A percentile compares a stretch with the other conserved stretches of the same genome.
phyloP scores from a whole-genome alignment of 2,888 invertebrate genomes.

The Athalia rosae region DNA sequence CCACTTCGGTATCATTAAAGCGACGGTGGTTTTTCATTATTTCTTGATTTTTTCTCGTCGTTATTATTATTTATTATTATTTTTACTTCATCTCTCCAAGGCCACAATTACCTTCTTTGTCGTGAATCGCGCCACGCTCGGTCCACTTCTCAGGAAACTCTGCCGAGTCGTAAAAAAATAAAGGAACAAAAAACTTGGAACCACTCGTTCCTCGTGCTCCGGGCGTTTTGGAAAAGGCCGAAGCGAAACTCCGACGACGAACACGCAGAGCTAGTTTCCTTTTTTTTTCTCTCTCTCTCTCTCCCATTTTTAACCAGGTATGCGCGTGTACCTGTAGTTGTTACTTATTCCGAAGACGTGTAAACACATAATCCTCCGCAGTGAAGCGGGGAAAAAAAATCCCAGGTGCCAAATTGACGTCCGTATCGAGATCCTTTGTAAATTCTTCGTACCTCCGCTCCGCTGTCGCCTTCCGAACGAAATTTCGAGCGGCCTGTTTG shows the following conservation, averaged over 20 bases:
- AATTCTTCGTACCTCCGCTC: too few relatives aligned
- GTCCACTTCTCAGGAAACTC: slow-evolving; percentile 32
- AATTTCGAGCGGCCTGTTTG: background rate
- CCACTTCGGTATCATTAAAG: slow-evolving; percentile 40
- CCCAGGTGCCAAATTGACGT: too few relatives aligned
- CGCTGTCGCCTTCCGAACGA: too few relatives aligned
- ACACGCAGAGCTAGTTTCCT: slow-evolving; percentile 36
- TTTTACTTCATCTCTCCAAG: slow-evolving; percentile 28
- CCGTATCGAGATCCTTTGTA: too few relatives aligned
- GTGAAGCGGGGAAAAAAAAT: too few relatives aligned
- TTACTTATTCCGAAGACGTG: too few relatives aligned
- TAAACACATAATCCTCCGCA: too few relatives aligned
- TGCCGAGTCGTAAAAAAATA: background rate
- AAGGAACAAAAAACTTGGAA: slow-evolving; percentile 11
- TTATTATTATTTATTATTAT: background rate
- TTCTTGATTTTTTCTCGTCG: background rate
- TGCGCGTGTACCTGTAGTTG: too few relatives aligned
- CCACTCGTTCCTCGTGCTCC: slow-evolving; percentile 5
- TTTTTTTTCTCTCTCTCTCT: too few relatives aligned
- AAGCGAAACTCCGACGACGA: slow-evolving; percentile 1
- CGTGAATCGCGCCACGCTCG: slow-evolving; percentile 14
- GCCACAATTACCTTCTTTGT: slow-evolving; percentile 26
- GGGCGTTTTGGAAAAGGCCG: slow-evolving; percentile 35
- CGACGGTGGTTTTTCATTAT: background rate
- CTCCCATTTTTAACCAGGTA: too few relatives aligned